A percentile compares a stretch with the other conserved stretches of the same genome.
phyloP scores from a whole-genome alignment of 2,113 vertebrate species.

The Pycnonotus jocosus region DNA sequence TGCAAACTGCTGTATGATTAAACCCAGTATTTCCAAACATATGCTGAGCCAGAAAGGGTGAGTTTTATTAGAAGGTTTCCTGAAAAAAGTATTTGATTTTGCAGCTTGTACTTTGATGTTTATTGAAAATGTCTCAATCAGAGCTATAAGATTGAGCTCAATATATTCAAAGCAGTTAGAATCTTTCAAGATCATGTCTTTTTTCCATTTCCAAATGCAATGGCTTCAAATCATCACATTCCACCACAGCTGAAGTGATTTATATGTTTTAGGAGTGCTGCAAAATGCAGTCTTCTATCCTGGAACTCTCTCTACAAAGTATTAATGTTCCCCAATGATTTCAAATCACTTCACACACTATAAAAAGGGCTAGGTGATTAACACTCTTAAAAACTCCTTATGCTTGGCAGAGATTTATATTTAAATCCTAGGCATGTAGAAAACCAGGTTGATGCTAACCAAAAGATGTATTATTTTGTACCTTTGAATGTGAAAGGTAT shows the following conservation, averaged over 20 bases:
- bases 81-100: slow-evolving; percentile 12
- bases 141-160: background rate
- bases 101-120: background rate
- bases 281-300: background rate
- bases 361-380: slow-evolving; percentile 37
- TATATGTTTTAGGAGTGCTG: background rate
- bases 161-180: background rate
- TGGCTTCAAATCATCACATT: slow-evolving; percentile 7
- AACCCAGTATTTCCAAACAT: background rate
- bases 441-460: background rate
- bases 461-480: background rate
- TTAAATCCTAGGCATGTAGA: background rate
- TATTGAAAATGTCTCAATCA: background rate
- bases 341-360: background rate
- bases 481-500: background rate
- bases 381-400: background rate
- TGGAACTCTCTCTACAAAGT: background rate
- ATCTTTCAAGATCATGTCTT: background rate
- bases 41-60: background rate
- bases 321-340: slow-evolving; percentile 4
- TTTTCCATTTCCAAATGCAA: background rate
- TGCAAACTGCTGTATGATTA: background rate
- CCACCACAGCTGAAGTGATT: background rate
- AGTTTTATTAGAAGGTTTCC: background rate
- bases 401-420: slow-evolving; percentile 8